These are phyloP conservation scores for Delichon dasypus DNA, from an alignment of 2,797 vertebrate species.

Conservation along the genomic window DNA sequence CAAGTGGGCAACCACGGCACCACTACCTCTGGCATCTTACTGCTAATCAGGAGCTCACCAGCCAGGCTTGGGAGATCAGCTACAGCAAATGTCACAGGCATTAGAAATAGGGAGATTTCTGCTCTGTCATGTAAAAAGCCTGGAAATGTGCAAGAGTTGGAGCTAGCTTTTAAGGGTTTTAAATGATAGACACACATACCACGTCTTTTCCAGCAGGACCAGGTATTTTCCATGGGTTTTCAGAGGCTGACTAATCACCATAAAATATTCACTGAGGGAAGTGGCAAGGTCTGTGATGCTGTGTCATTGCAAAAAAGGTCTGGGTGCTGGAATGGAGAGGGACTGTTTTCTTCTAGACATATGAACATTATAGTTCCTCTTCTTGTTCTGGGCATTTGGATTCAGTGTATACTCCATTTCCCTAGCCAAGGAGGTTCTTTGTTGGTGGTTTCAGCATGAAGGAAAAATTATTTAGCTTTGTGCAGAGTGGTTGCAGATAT, in stretches of 20 bases:
- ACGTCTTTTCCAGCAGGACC: background rate
- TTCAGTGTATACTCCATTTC: background rate
- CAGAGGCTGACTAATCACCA: background rate
- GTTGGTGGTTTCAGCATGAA: conserved; percentile 15
- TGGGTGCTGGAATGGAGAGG: background rate
- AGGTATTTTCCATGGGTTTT: background rate
- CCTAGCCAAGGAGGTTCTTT: background rate
- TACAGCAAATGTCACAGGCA: background rate
- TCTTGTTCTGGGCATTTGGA: conserved; percentile 15
- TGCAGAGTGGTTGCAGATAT: conserved; percentile 36
- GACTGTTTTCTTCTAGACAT: background rate
- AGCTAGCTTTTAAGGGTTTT: background rate
- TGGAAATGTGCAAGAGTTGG: background rate
- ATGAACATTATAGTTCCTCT: background rate
- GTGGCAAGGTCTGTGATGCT: background rate
- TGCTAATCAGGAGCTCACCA: background rate
- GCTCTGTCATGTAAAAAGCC: background rate
- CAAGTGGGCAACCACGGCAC: background rate
- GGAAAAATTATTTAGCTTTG: conserved; percentile 20
- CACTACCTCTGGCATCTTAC: background rate
- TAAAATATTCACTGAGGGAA: background rate
- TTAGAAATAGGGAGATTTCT: background rate
- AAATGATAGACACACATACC: background rate
- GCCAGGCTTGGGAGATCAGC: background rate
- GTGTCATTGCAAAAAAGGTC: background rate